A percentile compares a stretch with the other conserved stretches of the same genome.
phyloP scores from a whole-genome alignment of 2,797 vertebrate genomes.

The Neopelma chrysocephalum region DNA sequence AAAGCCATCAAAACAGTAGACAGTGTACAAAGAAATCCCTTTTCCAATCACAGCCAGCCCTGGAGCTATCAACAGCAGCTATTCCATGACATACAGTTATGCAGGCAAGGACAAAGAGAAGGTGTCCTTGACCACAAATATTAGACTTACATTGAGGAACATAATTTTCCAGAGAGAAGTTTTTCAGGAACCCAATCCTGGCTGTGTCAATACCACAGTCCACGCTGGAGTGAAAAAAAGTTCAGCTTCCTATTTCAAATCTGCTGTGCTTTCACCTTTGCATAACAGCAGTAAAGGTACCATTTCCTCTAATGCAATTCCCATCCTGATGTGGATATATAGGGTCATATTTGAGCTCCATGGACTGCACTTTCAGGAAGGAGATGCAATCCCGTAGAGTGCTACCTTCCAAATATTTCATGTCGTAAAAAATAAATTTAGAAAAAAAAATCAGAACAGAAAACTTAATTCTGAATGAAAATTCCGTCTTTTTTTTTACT shows the following conservation, averaged over 20 bases:
- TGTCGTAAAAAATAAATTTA: not conserved
- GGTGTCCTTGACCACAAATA: not conserved
- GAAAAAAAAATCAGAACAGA: not conserved
- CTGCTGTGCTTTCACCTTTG: not conserved
- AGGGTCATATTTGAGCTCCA: not conserved
- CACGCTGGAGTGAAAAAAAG: not conserved
- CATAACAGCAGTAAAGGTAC: not conserved
- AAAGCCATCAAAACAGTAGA: not conserved
- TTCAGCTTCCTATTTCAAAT: not conserved
- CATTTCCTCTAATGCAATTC: not conserved
- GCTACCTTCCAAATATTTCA: not conserved
- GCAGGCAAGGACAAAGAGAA: not conserved
- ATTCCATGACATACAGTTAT: not conserved
- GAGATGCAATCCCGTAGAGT: fast-evolving
- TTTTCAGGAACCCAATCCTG: not conserved
- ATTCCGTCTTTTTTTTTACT: not conserved
- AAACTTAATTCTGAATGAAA: not conserved
- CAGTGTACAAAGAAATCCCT: not conserved
- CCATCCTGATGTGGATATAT: not conserved
- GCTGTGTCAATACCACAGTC: not conserved
- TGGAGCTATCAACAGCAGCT: not conserved
- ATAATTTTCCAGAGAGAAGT: not conserved
- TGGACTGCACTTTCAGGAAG: not conserved
- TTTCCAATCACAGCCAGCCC: not conserved
- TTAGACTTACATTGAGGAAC: not conserved